phyloP scores from a whole-genome alignment of 2,113 vertebrate genomes.

The Tretioscincus oriximinensis region DNA sequence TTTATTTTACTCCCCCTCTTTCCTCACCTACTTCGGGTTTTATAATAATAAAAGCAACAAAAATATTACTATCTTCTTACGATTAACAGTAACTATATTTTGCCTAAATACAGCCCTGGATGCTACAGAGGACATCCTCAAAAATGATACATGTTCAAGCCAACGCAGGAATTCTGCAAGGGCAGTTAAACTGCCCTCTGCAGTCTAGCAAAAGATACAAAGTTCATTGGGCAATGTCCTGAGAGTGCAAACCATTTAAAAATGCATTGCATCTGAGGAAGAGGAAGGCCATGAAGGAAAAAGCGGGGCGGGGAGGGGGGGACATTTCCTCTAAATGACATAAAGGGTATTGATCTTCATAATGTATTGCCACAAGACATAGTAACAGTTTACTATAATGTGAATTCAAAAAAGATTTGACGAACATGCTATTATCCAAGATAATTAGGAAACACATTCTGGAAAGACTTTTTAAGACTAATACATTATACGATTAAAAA shows the following conservation, averaged over 20 bases:
- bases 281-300: constrained; percentile 3
- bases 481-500: neutral
- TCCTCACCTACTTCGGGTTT: no score
- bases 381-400: neutral
- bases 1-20: no score
- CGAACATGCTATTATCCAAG: neutral
- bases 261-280: neutral
- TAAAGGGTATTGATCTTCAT: neutral
- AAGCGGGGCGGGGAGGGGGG: neutral
- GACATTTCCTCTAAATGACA: neutral
- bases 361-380: neutral
- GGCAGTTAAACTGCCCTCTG: neutral
- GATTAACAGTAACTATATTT: no score
- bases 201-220: neutral
- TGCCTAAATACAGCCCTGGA: no score
- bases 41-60: no score
- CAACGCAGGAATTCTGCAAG: neutral
- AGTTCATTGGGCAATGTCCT: neutral
- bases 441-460: neutral
- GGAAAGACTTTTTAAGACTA: neutral
- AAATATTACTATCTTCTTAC: no score
- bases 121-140: neutral
- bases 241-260: neutral
- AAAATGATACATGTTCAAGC: neutral
- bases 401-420: neutral